Conservation (phyloP, 2,797 vertebrate genomes). For the Naso thynnoides region DNA sequence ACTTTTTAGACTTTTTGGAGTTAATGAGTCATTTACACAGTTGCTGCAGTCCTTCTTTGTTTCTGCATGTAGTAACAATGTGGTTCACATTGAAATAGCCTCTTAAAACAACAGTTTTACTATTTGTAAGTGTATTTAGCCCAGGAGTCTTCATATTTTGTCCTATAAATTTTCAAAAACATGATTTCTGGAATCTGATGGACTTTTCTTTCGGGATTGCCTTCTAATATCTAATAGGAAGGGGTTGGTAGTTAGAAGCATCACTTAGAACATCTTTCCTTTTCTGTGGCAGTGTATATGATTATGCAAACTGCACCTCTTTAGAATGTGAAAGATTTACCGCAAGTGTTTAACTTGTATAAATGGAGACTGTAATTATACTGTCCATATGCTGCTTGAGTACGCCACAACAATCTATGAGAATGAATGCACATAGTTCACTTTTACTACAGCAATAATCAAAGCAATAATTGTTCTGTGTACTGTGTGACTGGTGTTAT, state of each 20-base stretch:
- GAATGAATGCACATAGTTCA: conserved; percentile 72
- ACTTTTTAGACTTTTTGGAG: background rate
- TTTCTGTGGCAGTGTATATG: conserved; percentile 29
- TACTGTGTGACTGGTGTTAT: conserved; percentile 47
- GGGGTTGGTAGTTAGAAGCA: no score
- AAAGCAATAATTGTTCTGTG: conserved; percentile 73
- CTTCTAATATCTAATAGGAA: background rate
- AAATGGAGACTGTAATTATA: conserved; percentile 34
- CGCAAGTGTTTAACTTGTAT: conserved; percentile 43
- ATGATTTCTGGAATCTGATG: background rate
- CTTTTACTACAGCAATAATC: conserved; percentile 78
- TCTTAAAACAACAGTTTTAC: background rate
- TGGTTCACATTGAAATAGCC: no score
- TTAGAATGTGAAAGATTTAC: conserved; percentile 34
- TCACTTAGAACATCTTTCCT: conserved; percentile 7
- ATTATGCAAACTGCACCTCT: conserved; percentile 67
- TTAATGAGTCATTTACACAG: background rate
- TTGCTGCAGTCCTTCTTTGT: no score
- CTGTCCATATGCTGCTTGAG: conserved; percentile 67
- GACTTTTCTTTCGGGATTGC: background rate
- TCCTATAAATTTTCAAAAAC: background rate
- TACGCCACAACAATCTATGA: conserved; percentile 37
- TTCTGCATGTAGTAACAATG: background rate
- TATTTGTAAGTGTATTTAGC: conserved; percentile 9
- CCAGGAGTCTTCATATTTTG: background rate